These are phyloP conservation scores for Aphidius ervi DNA, from an alignment of 1,140 invertebrate genomes.

Conservation along the genomic window DNA sequence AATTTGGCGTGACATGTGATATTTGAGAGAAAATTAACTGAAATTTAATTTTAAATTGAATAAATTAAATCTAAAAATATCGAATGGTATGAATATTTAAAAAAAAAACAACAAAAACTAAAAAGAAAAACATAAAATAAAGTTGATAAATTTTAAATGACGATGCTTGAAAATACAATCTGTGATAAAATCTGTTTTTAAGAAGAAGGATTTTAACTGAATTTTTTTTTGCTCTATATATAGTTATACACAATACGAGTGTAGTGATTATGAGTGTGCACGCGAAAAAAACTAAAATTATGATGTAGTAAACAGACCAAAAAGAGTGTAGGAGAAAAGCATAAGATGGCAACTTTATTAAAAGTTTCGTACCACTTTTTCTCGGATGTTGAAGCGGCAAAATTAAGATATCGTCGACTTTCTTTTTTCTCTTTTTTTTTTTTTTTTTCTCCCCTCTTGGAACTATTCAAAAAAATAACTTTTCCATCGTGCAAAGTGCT, in stretches of 20 bases:
- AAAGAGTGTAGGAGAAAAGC: too few species aligned
- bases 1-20: too few species aligned
- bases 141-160: constrained; percentile 1
- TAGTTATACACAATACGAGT: constrained; percentile 7
- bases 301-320: too few species aligned
- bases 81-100: not conserved
- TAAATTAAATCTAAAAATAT: not conserved
- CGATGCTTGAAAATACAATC: constrained; percentile 13
- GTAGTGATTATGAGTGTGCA: too few species aligned
- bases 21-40: too few species aligned
- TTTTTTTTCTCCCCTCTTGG: constrained; percentile 18
- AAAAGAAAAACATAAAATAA: not conserved
- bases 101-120: constrained; percentile 9
- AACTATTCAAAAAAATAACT: constrained; percentile 39
- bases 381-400: constrained; percentile 31
- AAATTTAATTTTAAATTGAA: too few species aligned
- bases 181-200: constrained; percentile 31
- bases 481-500: constrained; percentile 23
- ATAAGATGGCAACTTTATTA: constrained; percentile 37
- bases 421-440: constrained; percentile 29
- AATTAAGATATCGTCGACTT: constrained; percentile 39
- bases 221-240: constrained; percentile 21
- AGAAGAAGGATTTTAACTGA: constrained; percentile 33
- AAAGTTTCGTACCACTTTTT: constrained; percentile 33
- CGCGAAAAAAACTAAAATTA: too few species aligned